A percentile compares a stretch with the other conserved stretches of the same genome.
phyloP scores from a whole-genome alignment of 2,797 vertebrate species.

The Notolepis coatsorum region DNA sequence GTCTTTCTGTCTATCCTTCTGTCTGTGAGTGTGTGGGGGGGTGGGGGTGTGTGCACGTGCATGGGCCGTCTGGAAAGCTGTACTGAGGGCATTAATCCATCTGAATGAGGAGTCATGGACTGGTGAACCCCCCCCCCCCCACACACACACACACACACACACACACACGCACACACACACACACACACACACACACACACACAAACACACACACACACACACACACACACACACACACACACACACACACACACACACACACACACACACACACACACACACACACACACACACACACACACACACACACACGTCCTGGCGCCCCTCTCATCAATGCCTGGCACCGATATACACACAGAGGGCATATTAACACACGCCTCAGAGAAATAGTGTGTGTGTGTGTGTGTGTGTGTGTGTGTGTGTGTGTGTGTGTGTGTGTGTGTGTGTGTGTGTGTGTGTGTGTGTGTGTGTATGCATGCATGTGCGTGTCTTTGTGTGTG shows the following conservation, averaged over 20 bases:
- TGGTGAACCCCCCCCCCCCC: no score
- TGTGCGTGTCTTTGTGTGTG: neutral
- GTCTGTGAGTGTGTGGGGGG: neutral
- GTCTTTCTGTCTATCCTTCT: constrained; percentile 32
- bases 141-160: neutral
- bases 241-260: neutral
- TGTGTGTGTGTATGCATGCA: neutral
- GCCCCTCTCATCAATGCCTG: constrained; percentile 67
- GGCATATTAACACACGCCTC: constrained; percentile 66
- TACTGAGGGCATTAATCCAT: constrained; percentile 48
- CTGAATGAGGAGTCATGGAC: constrained; percentile 49
- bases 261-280: constrained; percentile 30
- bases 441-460: neutral
- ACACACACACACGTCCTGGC: constrained; percentile 50
- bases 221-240: neutral
- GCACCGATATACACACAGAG: constrained; percentile 56
- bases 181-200: constrained; percentile 39
- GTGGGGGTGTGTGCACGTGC: constrained; percentile 14
- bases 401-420: constrained; percentile 20
- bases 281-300: constrained; percentile 13
- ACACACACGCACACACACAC: no score
- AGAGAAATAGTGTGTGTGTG: constrained; percentile 26
- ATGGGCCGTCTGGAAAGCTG: constrained; percentile 46
- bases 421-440: constrained; percentile 41
- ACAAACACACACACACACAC: neutral